Base-by-base conservation (phyloP, 2,797 vertebrate genomes). In the Podargus strigoides region DNA sequence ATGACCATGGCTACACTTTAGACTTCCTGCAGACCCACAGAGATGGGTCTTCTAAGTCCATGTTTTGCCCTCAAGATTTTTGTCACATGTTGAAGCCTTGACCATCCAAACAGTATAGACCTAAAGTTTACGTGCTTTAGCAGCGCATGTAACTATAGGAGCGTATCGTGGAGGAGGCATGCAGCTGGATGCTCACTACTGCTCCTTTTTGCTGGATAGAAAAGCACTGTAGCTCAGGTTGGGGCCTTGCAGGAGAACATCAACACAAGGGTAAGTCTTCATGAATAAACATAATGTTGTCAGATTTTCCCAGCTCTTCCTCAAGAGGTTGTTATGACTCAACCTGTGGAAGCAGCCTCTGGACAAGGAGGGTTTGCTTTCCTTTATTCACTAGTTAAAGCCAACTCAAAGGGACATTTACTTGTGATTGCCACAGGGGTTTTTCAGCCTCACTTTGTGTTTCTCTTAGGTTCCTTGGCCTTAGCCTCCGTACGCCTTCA, bases 401-500 rank as follows among this genome's bases (percentile, higher is more conserved):
- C 53, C 77, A 55, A 18, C 59, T 66, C 4, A 4, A 67, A 82
- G 42, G 3, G 39, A 37, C 64, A 22, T 91, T 80, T 92, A 72
- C 53, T 12, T n/a, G 24, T 53, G 72, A 47, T 39, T 82, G 32
- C 50, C 49, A 34, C n/a, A 55, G 70, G 53, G 55, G 8, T 78
- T 52, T 42, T 39, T 20, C 73, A 56, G 42, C 64, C 26, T 63
- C 24, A 52, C 55, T 36, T 88, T 9, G 8, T 42, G 36, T 47
- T 49, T 73, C 47, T 66, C 24, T 42, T 22, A 55, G 30, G 39
- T 85, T 79, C 24, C 69, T 76, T 24, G 49, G 50, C 67, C 21
- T 84, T 28, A 62, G 56, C 75, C 36, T 86, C 41, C 3, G 0
- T 13, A 10, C 0, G 0, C 59, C 41, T 87, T 77, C 0, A 0